Conservation (phyloP, 2,888 invertebrate genomes). For the Ethmia dodecea region DNA sequence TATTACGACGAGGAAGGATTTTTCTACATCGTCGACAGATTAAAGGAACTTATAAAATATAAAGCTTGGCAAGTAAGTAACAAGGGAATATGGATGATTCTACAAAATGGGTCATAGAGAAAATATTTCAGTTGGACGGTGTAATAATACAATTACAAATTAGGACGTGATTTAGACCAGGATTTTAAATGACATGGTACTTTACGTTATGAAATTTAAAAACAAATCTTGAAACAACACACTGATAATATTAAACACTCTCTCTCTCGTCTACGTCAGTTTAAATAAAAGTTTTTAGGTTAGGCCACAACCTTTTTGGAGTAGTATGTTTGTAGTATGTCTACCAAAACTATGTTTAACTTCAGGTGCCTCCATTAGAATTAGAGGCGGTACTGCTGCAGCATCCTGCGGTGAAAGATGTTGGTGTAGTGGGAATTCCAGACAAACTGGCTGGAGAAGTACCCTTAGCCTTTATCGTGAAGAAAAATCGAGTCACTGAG, state of each 20-base stretch:
- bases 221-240: background rate
- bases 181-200: too few species aligned
- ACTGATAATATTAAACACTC: background rate
- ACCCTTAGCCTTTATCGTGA: conserved; percentile 53
- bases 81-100: background rate
- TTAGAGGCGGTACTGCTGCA: conserved; percentile 46
- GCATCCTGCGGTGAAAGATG: conserved; percentile 49
- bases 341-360: background rate
- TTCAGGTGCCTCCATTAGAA: conserved; percentile 55
- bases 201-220: background rate
- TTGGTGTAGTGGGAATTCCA: conserved; percentile 45
- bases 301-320: background rate
- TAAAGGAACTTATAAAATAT: conserved; percentile 60
- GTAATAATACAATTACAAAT: too few species aligned
- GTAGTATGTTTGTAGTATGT: background rate
- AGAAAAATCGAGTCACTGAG: conserved; percentile 32
- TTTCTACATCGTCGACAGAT: conserved; percentile 49
- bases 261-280: background rate
- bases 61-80: conserved; percentile 46
- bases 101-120: background rate
- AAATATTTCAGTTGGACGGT: too few species aligned
- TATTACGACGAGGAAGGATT: conserved; percentile 54
- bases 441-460: conserved; percentile 47
- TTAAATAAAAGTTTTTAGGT: background rate
- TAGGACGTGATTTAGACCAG: too few species aligned